These are phyloP conservation scores for Pachydiplax longipennis DNA, from an alignment of 2,888 invertebrate genomes.

Conservation along the genomic window DNA sequence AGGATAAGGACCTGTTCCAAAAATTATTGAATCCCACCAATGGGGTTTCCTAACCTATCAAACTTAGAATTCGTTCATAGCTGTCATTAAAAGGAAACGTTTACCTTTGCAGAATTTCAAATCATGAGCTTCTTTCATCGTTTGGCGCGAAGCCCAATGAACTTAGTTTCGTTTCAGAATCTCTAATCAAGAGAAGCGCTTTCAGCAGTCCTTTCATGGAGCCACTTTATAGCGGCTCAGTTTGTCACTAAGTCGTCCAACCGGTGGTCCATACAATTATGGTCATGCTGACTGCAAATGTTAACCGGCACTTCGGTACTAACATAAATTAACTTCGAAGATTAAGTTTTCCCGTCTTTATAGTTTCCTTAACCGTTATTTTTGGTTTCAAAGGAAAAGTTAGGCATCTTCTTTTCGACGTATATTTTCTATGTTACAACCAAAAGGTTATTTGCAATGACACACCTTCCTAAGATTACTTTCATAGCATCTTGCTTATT, in stretches of 20 bases:
- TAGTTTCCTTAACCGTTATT: not conserved
- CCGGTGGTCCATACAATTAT: conserved; percentile 36
- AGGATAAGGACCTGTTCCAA: no score
- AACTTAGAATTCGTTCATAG: no score
- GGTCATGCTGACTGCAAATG: conserved; percentile 18
- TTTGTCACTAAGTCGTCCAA: not conserved
- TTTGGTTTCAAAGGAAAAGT: not conserved
- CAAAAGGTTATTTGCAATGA: conserved; percentile 17
- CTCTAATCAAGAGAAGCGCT: not conserved
- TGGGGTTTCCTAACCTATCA: no score
- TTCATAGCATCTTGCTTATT: conserved; percentile 10
- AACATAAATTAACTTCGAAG: not conserved
- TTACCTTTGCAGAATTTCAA: no score
- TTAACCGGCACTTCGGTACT: not conserved
- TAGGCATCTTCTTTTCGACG: not conserved
- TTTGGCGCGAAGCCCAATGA: no score
- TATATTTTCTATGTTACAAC: not conserved
- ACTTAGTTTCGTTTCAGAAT: no score
- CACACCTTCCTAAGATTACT: conserved; percentile 39
- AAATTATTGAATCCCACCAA: no score
- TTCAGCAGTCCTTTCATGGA: not conserved
- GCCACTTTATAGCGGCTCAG: not conserved
- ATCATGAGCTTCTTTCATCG: no score
- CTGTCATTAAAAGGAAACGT: no score
- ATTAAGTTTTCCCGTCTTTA: not conserved